Percentiles rank a stretch among this genome's conserved stretches.
These are phyloP conservation scores for Cataglyphis livida DNA, from an alignment of 2,888 invertebrate species.

Conservation along the genomic window DNA sequence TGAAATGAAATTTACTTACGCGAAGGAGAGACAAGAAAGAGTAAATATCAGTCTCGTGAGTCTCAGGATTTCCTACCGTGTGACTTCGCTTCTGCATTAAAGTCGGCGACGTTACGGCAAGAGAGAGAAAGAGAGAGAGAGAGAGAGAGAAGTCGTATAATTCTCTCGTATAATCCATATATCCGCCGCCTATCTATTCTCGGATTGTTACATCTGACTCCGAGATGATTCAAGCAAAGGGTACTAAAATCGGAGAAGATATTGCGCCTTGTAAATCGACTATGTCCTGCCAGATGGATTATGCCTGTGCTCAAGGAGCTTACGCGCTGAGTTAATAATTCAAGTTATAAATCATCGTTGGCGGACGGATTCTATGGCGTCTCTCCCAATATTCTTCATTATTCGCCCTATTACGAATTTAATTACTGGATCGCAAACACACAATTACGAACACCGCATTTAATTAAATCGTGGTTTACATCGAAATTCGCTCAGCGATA, in stretches of 20 bases:
- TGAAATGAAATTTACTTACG: constrained; percentile 54
- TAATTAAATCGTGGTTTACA: background rate
- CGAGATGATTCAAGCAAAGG: constrained; percentile 49
- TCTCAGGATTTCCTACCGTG: constrained; percentile 45
- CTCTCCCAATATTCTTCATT: constrained; percentile 36
- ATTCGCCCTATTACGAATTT: constrained; percentile 38
- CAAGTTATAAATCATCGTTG: constrained; percentile 66
- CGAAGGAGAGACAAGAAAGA: constrained; percentile 61
- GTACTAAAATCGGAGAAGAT: constrained; percentile 71
- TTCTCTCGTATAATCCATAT: constrained; percentile 73
- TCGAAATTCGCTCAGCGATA: background rate
- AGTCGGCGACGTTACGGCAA: constrained; percentile 64
- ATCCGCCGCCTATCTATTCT: constrained; percentile 71
- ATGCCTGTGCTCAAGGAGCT: constrained; percentile 71
- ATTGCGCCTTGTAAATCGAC: constrained; percentile 75
- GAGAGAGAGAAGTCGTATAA: constrained; percentile 65
- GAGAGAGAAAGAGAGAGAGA: background rate
- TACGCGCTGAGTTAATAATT: constrained; percentile 73
- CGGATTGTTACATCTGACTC: constrained; percentile 70
- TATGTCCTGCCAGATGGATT: constrained; percentile 68
- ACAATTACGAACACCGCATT: background rate
- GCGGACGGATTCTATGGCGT: constrained; percentile 4
- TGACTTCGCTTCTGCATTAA: constrained; percentile 66
- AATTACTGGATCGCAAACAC: constrained; percentile 23
- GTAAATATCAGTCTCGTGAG: constrained; percentile 67